Evolutionary conservation across 1,140 invertebrate species (phyloP).

Genomic region (Prorops nasuta): DNA sequence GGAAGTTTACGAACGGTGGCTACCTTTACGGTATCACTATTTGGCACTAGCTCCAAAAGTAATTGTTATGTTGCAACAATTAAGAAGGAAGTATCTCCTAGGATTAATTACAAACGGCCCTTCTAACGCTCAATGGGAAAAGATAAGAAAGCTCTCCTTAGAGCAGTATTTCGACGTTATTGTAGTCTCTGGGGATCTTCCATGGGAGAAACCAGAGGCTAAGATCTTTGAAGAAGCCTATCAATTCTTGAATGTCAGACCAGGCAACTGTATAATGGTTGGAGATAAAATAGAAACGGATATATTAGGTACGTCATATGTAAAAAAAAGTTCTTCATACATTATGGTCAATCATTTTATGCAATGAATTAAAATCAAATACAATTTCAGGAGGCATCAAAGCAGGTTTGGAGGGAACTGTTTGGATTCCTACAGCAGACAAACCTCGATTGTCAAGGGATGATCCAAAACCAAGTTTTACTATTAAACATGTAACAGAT

Average conservation of each 20-base stretch:
- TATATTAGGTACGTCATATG: constrained; percentile 58
- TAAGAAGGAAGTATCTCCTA: constrained; percentile 70
- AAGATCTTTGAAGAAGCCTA: constrained; percentile 78
- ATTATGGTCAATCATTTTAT: background rate
- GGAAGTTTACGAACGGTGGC: constrained; percentile 72
- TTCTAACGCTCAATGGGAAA: constrained; percentile 83
- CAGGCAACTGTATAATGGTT: constrained; percentile 77
- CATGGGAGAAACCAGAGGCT: constrained; percentile 79
- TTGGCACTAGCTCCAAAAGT: constrained; percentile 66
- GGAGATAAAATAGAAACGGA: constrained; percentile 84
- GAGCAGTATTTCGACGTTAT: constrained; percentile 75
- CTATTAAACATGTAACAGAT: constrained; percentile 51
- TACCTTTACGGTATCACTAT: constrained; percentile 72
- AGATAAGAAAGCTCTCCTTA: constrained; percentile 68
- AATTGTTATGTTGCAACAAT: constrained; percentile 63
- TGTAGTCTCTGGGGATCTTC: constrained; percentile 77
- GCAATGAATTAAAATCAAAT: background rate
- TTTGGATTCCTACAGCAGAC: constrained; percentile 68
- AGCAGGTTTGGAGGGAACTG: constrained; percentile 71
- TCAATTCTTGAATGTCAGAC: constrained; percentile 68
- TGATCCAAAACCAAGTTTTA: constrained; percentile 50
- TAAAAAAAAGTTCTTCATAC: constrained; percentile 1
- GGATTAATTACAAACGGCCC: constrained; percentile 82
- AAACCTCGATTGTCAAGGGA: constrained; percentile 35
- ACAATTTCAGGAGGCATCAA: constrained; percentile 66